Conservation (phyloP, 2,797 vertebrate genomes). For the Chelonia mydas region DNA sequence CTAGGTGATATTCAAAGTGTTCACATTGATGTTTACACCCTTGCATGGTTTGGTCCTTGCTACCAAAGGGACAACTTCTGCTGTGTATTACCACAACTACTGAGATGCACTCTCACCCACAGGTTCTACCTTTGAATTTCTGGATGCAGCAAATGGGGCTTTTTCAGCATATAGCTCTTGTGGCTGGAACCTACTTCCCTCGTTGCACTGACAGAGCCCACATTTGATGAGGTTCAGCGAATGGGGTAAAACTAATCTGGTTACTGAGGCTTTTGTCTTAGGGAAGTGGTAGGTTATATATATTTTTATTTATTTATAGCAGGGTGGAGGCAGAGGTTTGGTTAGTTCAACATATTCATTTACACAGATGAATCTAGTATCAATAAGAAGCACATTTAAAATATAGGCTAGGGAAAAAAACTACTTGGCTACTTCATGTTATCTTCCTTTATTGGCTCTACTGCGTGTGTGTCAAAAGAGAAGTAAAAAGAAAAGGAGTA, state of each 20-base stretch:
- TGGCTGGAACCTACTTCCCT: background rate
- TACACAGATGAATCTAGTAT: background rate
- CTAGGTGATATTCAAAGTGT: background rate
- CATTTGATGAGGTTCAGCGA: background rate
- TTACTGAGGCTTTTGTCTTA: background rate
- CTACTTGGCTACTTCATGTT: background rate
- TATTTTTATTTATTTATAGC: background rate
- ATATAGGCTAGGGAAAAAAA: fast-evolving
- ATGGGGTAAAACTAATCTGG: background rate
- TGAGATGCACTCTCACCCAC: background rate
- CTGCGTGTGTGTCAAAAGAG: background rate
- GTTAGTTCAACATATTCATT: background rate
- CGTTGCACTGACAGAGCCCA: background rate
- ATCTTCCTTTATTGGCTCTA: fast-evolving
- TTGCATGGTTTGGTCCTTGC: background rate
- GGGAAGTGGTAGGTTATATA: background rate
- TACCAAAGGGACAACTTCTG: background rate
- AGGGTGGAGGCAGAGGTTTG: background rate
- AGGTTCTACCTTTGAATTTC: background rate
- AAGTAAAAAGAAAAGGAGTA: too few relatives aligned
- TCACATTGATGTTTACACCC: background rate
- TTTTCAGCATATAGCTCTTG: background rate
- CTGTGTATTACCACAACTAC: background rate
- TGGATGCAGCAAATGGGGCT: background rate
- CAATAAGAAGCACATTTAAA: background rate